phyloP scores from a whole-genome alignment of 2,113 vertebrate species.

The Castor canadensis region DNA sequence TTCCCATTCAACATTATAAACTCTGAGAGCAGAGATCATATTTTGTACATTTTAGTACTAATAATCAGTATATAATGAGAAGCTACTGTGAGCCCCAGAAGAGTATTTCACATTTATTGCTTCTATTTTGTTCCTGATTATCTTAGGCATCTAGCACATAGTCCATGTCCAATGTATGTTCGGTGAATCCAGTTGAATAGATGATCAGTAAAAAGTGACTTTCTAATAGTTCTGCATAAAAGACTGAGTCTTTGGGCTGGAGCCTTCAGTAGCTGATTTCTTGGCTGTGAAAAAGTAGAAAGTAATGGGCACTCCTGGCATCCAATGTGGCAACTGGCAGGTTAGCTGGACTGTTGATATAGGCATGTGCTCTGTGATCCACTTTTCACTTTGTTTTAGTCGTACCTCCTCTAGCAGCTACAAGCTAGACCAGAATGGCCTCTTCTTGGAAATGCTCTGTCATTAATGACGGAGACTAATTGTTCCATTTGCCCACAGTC shows the following conservation, averaged over 20 bases:
- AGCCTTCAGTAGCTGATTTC: not conserved
- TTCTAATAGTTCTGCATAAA: not conserved
- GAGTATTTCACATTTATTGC: not conserved
- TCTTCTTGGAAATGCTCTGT: not conserved
- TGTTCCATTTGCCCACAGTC: not conserved
- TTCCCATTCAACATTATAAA: not conserved
- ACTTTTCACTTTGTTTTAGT: not conserved
- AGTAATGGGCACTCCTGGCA: not conserved
- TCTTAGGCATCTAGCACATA: not conserved
- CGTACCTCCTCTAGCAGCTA: not conserved
- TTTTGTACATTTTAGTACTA: not conserved
- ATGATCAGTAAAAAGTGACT: not conserved
- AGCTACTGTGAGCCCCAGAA: not conserved
- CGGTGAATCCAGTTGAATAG: not conserved
- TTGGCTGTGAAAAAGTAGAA: not conserved
- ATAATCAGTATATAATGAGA: not conserved
- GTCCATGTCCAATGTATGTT: not conserved
- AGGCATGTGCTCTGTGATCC: not conserved
- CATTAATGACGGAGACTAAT: not conserved
- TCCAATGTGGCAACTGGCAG: fast-evolving
- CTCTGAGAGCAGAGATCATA: not conserved
- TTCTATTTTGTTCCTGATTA: not conserved
- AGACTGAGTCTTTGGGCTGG: not conserved
- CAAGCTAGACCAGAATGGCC: not conserved
- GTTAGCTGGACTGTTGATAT: not conserved